Conservation (phyloP, 2,888 invertebrate species). For the Cephus rjabovi region DNA sequence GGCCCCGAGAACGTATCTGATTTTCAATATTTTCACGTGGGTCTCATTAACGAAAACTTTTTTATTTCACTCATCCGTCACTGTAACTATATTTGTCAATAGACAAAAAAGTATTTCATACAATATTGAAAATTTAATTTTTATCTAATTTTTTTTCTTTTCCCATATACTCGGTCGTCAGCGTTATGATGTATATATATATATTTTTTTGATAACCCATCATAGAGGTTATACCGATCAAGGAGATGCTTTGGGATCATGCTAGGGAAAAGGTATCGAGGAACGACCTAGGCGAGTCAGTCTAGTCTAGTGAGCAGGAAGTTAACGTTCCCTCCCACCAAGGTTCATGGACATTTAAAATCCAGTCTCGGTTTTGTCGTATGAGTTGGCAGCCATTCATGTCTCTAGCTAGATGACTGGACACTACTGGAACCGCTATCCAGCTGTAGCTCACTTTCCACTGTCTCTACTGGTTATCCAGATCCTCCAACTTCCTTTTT, state of each 20-base stretch:
- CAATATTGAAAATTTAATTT: too few relatives aligned
- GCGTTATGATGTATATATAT: too few relatives aligned
- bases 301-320: neutral
- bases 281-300: too few relatives aligned
- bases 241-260: too few relatives aligned
- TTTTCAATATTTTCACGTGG: neutral
- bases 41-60: neutral
- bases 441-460: slow-evolving; percentile 7
- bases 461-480: neutral
- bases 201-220: too few relatives aligned
- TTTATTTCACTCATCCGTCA: too few relatives aligned
- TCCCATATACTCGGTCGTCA: too few relatives aligned
- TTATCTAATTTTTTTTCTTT: too few relatives aligned
- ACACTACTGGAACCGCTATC: neutral
- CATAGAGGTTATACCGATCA: too few relatives aligned
- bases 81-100: too few relatives aligned
- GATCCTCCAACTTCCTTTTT: neutral
- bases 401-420: neutral
- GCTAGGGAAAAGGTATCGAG: too few relatives aligned
- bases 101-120: too few relatives aligned
- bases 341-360: slow-evolving; percentile 21
- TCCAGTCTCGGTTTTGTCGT: slow-evolving; percentile 17
- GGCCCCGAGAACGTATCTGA: neutral
- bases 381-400: slow-evolving; percentile 15
- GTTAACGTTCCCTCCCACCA: neutral